phyloP scores from a whole-genome alignment of 2,797 vertebrate genomes.

The Gymnothorax reevesii region DNA sequence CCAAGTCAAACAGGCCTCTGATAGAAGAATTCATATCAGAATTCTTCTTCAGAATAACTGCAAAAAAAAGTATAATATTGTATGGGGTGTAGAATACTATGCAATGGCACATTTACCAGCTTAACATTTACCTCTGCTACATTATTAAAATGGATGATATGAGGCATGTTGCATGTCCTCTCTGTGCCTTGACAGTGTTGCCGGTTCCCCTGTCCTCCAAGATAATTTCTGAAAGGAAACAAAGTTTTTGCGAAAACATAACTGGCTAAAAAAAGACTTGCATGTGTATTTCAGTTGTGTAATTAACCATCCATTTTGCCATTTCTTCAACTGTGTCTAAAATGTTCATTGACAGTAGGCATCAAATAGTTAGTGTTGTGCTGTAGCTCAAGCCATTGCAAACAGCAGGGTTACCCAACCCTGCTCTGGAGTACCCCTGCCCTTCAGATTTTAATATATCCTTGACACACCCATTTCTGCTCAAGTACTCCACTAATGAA shows the following conservation, averaged over 20 bases:
- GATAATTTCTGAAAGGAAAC: not conserved
- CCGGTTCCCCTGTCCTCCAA: slow-evolving; percentile 27
- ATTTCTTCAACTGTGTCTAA: slow-evolving; percentile 8
- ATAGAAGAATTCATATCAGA: not conserved
- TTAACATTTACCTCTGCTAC: slow-evolving; percentile 14
- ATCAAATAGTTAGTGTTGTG: slow-evolving; percentile 27
- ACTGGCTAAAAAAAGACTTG: not conserved
- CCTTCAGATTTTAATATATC: no score
- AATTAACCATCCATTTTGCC: not conserved
- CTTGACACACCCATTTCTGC: no score
- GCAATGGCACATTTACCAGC: slow-evolving; percentile 56
- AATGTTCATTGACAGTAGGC: not conserved
- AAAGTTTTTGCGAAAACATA: not conserved
- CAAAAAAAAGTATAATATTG: not conserved
- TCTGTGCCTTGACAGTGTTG: slow-evolving; percentile 57
- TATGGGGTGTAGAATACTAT: slow-evolving; percentile 45
- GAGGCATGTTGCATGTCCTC: slow-evolving; percentile 34
- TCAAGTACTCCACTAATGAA: no score
- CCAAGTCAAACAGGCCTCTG: not conserved
- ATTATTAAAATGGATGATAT: slow-evolving; percentile 10
- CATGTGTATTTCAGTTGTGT: not conserved
- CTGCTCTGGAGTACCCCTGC: no score
- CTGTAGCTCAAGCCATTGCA: slow-evolving; percentile 52
- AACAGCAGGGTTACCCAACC: slow-evolving; percentile 11
- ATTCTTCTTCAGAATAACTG: not conserved